Conservation (phyloP, 2,113 vertebrate species). For the Deroptyus accipitrinus region DNA sequence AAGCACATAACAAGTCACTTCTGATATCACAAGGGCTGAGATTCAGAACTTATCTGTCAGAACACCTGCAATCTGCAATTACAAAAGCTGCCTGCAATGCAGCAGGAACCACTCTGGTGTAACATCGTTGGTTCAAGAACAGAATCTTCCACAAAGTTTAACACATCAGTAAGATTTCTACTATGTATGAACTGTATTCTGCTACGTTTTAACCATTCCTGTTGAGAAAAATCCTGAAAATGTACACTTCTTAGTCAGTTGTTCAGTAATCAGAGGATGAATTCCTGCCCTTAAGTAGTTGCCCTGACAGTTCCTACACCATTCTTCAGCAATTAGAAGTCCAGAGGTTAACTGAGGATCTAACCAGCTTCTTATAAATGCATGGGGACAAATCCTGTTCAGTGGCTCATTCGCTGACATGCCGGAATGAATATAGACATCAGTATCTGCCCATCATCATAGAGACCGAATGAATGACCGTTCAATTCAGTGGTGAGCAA, state of each 20-base stretch:
- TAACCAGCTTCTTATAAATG: neutral
- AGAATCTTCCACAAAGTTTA: constrained; percentile 35
- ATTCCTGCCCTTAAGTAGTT: neutral
- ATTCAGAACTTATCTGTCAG: neutral
- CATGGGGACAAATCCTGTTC: neutral
- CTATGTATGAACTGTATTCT: constrained; percentile 21
- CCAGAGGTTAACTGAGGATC: constrained; percentile 23
- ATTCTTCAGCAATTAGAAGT: neutral
- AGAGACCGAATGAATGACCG: neutral
- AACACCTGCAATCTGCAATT: neutral
- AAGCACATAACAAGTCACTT: neutral
- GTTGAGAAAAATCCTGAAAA: neutral
- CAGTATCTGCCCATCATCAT: neutral
- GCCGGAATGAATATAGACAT: neutral
- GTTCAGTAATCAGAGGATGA: neutral
- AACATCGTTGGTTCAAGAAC: neutral
- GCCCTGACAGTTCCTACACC: neutral
- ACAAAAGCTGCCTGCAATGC: neutral
- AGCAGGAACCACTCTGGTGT: neutral
- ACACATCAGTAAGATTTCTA: neutral
- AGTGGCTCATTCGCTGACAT: neutral
- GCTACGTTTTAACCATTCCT: constrained; percentile 55
- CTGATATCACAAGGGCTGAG: neutral
- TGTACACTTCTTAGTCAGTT: no score
- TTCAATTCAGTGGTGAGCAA: neutral